Base-by-base conservation (phyloP, 2,113 vertebrate species). In the Sturnira hondurensis region DNA sequence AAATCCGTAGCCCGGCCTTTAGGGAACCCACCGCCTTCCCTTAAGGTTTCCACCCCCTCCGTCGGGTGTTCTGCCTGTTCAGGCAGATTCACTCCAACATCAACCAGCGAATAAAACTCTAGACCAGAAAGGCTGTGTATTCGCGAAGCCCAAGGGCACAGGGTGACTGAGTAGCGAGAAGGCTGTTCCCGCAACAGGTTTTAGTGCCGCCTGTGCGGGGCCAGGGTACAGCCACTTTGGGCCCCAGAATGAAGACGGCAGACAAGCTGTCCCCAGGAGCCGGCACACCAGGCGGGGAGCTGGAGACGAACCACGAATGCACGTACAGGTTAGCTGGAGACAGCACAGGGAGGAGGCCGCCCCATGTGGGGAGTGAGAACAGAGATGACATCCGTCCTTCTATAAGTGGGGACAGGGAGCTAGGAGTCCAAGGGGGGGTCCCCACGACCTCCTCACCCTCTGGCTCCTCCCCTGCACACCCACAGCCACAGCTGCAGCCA, bases 241-340 rank as follows among this genome's bases (percentile, higher is more conserved):
- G 63, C 10, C 15, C 15, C 15, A 8, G 38, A 26, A 3, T 7
- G 31, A n/a, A 45, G 78, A 33, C 54, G 8, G 8, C 54, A 67
- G 9, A 56, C 5, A 14, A 9, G 26, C n/a, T 11, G 61, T 15
- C 24, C 9, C 13, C 22, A 0, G 0, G 67, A 2, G 33, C 41
- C 7, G 10, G 68, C 2, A 1, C 1, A 13, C 33, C 2, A 8
- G 19, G 24, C 1, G 1, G 38, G 20, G 33, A 19, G 58, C 31
- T 14, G 0, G 13, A 22, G 17, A 10, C 31, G 16, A 36, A 9
- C 14, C 11, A 3, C 0, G 6, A 5, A 20, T 19, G 14, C 24
- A 7, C 2, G 1, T 1, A 15, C 61, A 1, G 1, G 1, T 13
- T 15, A n/a, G 47, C 43, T 8, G 73, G 73, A 3, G 38, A 58